Evolutionary conservation across 92 coral and sea anemone genomes (phyloP).

Genomic region (Phenganax marumi): DNA sequence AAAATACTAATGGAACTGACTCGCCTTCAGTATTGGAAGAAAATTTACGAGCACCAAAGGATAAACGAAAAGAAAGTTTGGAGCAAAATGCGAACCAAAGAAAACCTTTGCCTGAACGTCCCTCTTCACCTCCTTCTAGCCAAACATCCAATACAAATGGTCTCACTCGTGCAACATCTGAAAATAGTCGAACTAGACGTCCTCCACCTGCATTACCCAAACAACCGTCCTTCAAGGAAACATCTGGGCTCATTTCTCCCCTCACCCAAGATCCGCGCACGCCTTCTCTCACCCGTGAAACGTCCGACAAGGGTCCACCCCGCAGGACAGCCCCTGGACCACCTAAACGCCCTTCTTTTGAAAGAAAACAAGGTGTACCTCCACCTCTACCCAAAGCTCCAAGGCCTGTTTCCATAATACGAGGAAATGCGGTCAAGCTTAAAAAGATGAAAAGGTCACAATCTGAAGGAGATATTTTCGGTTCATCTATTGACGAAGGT

Average conservation of each 20-base stretch:
- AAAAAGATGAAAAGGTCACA: slow-evolving; percentile 2
- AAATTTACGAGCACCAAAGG: not conserved
- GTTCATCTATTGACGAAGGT: not conserved
- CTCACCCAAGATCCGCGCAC: not conserved
- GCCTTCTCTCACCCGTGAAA: not conserved
- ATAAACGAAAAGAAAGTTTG: not conserved
- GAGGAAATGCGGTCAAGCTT: not conserved
- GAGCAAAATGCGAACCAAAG: not conserved
- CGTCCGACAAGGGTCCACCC: not conserved
- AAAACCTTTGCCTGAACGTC: not conserved
- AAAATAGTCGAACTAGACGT: not conserved
- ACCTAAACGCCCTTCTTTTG: slow-evolving; percentile 28
- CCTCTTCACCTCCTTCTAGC: not conserved
- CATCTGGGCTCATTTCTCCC: not conserved
- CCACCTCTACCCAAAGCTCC: slow-evolving; percentile 33
- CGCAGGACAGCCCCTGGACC: slow-evolving; percentile 23
- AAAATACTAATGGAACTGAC: not conserved
- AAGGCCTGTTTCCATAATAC: slow-evolving; percentile 14
- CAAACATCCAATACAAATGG: not conserved
- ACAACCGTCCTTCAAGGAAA: not conserved
- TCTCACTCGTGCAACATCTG: not conserved
- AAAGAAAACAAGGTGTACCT: not conserved
- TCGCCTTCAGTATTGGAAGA: not conserved
- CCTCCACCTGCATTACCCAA: slow-evolving; percentile 11
- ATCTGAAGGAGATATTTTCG: slow-evolving; percentile 17